phyloP scores from a whole-genome alignment of 2,113 vertebrate genomes.

The Austrofundulus limnaeus region DNA sequence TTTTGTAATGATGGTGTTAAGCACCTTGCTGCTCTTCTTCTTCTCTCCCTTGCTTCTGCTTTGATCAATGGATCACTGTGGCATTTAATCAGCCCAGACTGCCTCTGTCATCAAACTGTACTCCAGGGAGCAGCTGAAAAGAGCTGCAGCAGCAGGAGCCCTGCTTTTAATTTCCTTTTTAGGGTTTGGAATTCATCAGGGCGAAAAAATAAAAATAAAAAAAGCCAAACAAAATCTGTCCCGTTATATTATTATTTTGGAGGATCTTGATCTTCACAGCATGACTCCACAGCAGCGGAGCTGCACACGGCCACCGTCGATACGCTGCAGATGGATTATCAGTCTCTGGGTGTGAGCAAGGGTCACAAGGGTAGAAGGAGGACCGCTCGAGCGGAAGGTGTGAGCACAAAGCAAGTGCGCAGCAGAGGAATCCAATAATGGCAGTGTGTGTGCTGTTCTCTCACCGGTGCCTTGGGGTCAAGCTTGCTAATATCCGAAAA shows the following conservation, averaged over 20 bases:
- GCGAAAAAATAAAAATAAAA: too few relatives aligned
- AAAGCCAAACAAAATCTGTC: constrained; percentile 41
- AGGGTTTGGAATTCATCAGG: constrained; percentile 44
- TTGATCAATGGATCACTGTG: constrained; percentile 71
- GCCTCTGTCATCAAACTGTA: constrained; percentile 55
- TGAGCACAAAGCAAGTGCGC: constrained; percentile 25
- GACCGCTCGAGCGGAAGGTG: constrained; percentile 35
- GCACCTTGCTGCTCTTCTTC: constrained; percentile 40
- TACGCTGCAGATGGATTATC: constrained; percentile 43
- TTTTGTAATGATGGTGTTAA: constrained; percentile 47
- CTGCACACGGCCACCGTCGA: constrained; percentile 13
- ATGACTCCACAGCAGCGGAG: constrained; percentile 25
- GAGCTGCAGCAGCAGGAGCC: constrained; percentile 26
- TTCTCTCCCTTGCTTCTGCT: constrained; percentile 28
- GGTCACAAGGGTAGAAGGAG: constrained; percentile 41
- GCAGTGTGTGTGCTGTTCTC: constrained; percentile 43
- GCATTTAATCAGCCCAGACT: constrained; percentile 66
- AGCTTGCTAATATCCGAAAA: constrained; percentile 45
- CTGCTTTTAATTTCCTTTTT: constrained; percentile 71
- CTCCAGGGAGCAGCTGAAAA: constrained; percentile 42
- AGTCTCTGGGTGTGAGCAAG: constrained; percentile 32
- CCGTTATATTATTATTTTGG: constrained; percentile 49
- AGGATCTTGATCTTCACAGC: constrained; percentile 41
- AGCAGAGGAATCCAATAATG: constrained; percentile 64
- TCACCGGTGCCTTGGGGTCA: constrained; percentile 51